A percentile compares a stretch with the other conserved stretches of the same genome.
Conservation (phyloP, 2,888 invertebrate species). For the Eubasilissa splendida region DNA sequence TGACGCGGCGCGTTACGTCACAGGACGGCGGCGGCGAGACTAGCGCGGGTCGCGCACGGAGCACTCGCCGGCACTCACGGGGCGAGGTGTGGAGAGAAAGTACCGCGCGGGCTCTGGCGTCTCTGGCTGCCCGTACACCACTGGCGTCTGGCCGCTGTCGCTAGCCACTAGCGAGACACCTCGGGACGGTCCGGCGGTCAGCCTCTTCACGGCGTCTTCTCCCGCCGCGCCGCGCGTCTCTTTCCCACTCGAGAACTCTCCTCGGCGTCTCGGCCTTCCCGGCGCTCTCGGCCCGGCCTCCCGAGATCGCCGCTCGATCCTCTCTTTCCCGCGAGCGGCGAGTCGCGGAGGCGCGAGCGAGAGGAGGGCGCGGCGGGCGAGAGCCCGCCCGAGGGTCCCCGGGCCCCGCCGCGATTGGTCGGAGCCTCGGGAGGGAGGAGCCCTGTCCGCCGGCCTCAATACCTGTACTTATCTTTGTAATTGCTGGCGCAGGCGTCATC, state of each 20-base stretch:
- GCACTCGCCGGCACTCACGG: not conserved
- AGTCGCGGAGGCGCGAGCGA: not conserved
- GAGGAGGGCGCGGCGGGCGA: not conserved
- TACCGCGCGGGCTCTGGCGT: constrained; percentile 27
- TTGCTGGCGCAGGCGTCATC: constrained; percentile 23
- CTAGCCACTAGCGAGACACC: not conserved
- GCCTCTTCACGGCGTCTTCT: constrained; percentile 47
- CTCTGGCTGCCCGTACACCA: constrained; percentile 54
- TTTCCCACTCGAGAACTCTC: constrained; percentile 28
- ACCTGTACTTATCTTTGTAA: constrained; percentile 16
- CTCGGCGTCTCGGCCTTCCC: constrained; percentile 30
- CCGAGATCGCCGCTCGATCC: not conserved
- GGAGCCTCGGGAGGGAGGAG: not conserved
- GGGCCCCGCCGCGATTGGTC: constrained; percentile 6
- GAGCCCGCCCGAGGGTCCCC: constrained; percentile 3
- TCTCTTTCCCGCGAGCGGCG: constrained; percentile 9
- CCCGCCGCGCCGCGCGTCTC: constrained; percentile 46
- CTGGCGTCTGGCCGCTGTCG: constrained; percentile 41
- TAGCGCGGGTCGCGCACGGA: not conserved
- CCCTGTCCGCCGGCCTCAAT: not conserved
- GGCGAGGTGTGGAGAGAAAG: not conserved
- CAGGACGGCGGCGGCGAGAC: not conserved
- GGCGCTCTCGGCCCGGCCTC: constrained; percentile 4
- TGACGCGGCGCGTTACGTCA: constrained; percentile 25
- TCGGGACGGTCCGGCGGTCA: constrained; percentile 47